Evolutionary conservation across 2,113 vertebrate species (phyloP).

Genomic region (Ageneiosus marmoratus): DNA sequence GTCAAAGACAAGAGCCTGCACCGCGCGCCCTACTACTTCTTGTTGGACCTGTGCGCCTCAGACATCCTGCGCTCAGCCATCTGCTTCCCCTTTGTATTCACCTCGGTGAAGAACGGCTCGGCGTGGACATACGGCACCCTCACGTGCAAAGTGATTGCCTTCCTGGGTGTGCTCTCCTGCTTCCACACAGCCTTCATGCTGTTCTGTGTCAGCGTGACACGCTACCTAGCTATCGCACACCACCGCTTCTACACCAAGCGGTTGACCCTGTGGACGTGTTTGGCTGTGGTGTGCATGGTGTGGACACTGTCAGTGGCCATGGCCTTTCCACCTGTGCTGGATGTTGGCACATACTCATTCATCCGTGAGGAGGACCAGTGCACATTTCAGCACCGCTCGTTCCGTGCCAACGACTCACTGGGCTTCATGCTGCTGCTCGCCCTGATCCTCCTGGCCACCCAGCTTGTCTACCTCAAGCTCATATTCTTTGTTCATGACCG

Average conservation of each 20-base stretch:
- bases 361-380: conserved; percentile 99
- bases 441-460: conserved; percentile 97
- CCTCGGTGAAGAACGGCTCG: conserved; percentile 98
- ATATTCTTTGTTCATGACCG: conserved; percentile 98
- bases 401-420: conserved; percentile 97
- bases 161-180: conserved; percentile 96
- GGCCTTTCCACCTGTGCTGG: conserved; percentile 97
- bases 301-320: conserved; percentile 99
- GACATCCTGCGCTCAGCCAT: conserved; percentile 97
- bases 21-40: conserved; percentile 98
- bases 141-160: conserved; percentile 99
- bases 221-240: conserved; percentile 97
- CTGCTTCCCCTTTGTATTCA: conserved; percentile 99
- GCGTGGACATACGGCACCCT: conserved; percentile 95
- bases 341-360: conserved; percentile 97
- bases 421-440: conserved; percentile 99
- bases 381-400: conserved; percentile 98
- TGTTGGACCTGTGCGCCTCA: conserved; percentile 97
- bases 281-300: conserved; percentile 99
- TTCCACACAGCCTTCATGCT: conserved; percentile 99
- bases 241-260: conserved; percentile 99
- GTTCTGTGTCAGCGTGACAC: conserved; percentile 97
- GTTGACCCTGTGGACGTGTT: conserved; percentile 97
- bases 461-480: conserved; percentile 99
- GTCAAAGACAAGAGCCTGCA: conserved; percentile 99